Evolutionary conservation across 1,140 invertebrate genomes (phyloP).

Genomic region (Drosophila asahinai): DNA sequence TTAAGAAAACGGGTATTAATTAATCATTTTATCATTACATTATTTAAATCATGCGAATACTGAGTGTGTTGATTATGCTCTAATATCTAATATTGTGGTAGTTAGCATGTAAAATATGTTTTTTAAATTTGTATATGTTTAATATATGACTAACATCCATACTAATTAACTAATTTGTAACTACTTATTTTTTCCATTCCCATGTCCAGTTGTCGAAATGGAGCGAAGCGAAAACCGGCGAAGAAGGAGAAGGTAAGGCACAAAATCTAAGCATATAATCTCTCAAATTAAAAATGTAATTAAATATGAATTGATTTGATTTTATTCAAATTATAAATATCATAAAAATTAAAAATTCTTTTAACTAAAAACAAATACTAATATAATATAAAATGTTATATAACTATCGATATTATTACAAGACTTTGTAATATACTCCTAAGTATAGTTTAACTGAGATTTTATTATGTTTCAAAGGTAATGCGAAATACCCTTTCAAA

Average conservation of each 20-base stretch:
- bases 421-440: too few relatives aligned
- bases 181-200: constrained; percentile 28
- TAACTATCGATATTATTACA: not conserved
- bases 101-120: not conserved
- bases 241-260: constrained; percentile 83
- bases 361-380: not conserved
- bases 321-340: not conserved
- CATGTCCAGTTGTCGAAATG: constrained; percentile 82
- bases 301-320: not conserved
- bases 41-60: too few relatives aligned
- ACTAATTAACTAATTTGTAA: constrained; percentile 46
- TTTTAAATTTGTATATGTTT: not conserved
- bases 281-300: not conserved
- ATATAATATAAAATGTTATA: too few relatives aligned
- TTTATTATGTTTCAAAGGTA: not conserved
- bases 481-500: too few relatives aligned
- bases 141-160: not conserved
- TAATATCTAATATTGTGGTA: not conserved
- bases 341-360: not conserved
- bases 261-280: not conserved
- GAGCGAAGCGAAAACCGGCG: constrained; percentile 78
- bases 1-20: too few relatives aligned
- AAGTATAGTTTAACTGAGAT: too few relatives aligned
- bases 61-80: too few relatives aligned
- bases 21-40: too few relatives aligned